A percentile compares a stretch with the other conserved stretches of the same genome.
These are phyloP conservation scores for Hafferia zeledoni DNA, from an alignment of 2,797 vertebrate genomes.

Conservation along the genomic window DNA sequence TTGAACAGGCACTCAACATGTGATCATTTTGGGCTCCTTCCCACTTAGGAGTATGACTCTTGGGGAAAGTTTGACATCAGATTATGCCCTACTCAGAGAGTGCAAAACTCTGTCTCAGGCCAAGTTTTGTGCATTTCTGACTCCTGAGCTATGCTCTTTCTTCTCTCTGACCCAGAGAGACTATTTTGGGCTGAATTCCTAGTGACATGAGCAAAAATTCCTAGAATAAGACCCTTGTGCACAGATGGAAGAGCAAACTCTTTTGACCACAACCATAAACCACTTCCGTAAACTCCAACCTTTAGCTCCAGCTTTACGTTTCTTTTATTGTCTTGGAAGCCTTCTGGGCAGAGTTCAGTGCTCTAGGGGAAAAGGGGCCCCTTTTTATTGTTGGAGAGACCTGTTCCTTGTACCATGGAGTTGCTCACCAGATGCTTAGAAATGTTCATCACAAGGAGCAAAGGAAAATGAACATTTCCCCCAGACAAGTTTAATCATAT, in stretches of 20 bases:
- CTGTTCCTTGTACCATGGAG: neutral
- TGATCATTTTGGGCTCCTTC: slow-evolving; percentile 5
- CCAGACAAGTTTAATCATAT: neutral
- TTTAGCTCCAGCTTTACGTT: slow-evolving; percentile 1
- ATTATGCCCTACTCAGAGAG: neutral
- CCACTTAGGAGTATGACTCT: neutral
- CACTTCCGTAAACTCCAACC: slow-evolving; percentile 27
- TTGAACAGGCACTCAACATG: neutral
- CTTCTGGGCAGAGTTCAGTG: neutral
- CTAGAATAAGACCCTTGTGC: slow-evolving; percentile 44
- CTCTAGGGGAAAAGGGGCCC: neutral
- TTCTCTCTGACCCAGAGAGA: neutral
- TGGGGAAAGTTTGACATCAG: slow-evolving; percentile 29
- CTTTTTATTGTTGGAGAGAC: neutral
- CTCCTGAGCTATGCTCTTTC: neutral
- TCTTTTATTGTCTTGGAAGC: neutral
- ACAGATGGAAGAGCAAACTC: slow-evolving; percentile 10
- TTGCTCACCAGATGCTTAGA: neutral
- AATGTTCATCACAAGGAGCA: neutral
- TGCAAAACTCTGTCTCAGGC: neutral
- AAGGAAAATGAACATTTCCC: neutral
- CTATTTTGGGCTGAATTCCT: slow-evolving; percentile 41
- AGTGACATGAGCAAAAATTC: slow-evolving; percentile 30
- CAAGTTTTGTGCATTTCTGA: slow-evolving; percentile 28
- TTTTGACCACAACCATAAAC: slow-evolving; percentile 33